Conservation (phyloP, 2,888 invertebrate genomes). For the Opisthograptis luteolata region DNA sequence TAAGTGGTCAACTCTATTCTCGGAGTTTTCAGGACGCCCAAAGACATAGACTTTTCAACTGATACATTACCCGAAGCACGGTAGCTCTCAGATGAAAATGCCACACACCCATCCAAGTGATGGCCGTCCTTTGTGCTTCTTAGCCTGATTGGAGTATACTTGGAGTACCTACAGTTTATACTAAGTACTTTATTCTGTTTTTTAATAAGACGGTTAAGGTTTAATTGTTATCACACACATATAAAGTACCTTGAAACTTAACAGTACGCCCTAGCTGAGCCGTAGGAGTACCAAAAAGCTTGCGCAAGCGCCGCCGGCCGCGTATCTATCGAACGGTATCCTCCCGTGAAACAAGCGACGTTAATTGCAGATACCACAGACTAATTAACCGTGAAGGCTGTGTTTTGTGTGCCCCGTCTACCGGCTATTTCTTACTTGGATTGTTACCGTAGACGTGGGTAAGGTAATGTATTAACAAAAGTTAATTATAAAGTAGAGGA, state of each 20-base stretch:
- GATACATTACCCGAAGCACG: too few species aligned
- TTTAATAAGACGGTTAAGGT: too few species aligned
- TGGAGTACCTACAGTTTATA: too few species aligned
- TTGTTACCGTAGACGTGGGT: conserved; percentile 20
- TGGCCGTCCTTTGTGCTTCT: too few species aligned
- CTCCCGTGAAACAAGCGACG: conserved; percentile 56
- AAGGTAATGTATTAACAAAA: conserved; percentile 15
- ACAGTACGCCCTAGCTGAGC: conserved; percentile 14
- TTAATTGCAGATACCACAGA: conserved; percentile 66
- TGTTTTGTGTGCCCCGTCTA: conserved; percentile 28
- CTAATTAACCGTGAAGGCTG: conserved; percentile 73
- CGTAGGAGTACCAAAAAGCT: conserved; percentile 39
- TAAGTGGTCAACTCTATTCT: too few species aligned
- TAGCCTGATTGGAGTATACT: too few species aligned
- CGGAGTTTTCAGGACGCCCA: too few species aligned
- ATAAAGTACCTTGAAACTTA: conserved; percentile 1
- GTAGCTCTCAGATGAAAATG: too few species aligned
- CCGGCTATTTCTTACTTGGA: conserved; percentile 6
- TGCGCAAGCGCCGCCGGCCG: conserved; percentile 52
- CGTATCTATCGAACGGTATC: conserved; percentile 44
- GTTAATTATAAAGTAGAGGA: background rate
- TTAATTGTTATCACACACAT: too few species aligned
- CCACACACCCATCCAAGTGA: too few species aligned
- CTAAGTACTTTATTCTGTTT: too few species aligned
- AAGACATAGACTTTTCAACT: too few species aligned